Conservation (phyloP, 2,113 vertebrate genomes). For the Leptobrachium leishanense region DNA sequence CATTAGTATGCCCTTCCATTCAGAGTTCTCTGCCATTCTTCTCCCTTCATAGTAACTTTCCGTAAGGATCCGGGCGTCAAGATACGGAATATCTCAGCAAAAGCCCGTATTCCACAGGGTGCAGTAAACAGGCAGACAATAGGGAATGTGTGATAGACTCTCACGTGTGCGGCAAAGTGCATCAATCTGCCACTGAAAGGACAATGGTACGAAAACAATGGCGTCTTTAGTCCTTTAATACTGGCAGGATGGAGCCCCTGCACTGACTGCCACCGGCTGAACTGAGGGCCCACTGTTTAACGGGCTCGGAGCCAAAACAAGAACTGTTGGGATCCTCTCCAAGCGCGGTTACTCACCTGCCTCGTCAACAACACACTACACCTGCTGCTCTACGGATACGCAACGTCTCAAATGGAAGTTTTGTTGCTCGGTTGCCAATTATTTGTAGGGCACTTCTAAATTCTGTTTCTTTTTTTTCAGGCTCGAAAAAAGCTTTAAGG, state of each 20-base stretch:
- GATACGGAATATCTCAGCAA: constrained; percentile 4
- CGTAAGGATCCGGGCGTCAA: constrained; percentile 4
- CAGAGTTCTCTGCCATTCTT: neutral
- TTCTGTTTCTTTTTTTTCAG: too few species aligned
- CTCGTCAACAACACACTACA: neutral
- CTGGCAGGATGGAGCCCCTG: constrained; percentile 41
- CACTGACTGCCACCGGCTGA: constrained; percentile 38
- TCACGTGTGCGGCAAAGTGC: constrained; percentile 28
- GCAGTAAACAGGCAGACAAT: constrained; percentile 41
- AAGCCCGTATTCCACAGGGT: neutral
- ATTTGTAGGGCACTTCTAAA: too few species aligned
- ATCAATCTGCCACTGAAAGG: constrained; percentile 45
- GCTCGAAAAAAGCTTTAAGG: too few species aligned
- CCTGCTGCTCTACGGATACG: neutral
- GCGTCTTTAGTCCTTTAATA: constrained; percentile 21
- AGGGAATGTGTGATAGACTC: constrained; percentile 27
- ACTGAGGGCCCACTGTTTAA: constrained; percentile 33
- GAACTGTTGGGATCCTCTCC: neutral
- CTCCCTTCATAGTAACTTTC: constrained; percentile 5
- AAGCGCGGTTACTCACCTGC: constrained; percentile 6
- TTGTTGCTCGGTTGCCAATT: too few species aligned
- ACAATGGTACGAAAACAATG: constrained; percentile 43
- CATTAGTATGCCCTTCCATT: neutral
- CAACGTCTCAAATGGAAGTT: too few species aligned
- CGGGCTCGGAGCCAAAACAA: neutral